A percentile compares a stretch with the other conserved stretches of the same genome.
Conservation (phyloP, 2,113 vertebrate genomes). For the Choloepus hoffmanni region DNA sequence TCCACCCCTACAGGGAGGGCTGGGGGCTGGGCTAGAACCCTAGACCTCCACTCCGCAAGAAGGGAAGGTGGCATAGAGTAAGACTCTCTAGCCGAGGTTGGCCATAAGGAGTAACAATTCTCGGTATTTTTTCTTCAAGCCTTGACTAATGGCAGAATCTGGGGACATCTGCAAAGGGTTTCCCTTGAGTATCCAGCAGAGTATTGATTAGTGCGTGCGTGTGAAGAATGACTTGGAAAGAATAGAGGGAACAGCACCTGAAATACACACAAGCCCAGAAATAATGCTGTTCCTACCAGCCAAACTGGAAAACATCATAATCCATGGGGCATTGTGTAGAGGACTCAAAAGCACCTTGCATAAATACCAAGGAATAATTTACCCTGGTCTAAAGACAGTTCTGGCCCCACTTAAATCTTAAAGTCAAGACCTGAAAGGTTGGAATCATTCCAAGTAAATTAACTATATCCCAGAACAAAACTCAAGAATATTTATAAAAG, state of each 20-base stretch:
- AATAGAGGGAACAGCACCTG: background rate
- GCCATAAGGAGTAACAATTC: background rate
- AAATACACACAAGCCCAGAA: background rate
- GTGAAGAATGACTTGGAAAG: background rate
- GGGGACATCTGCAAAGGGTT: background rate
- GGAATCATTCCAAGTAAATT: background rate
- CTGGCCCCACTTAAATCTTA: background rate
- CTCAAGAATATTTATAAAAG: background rate
- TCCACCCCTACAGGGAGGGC: background rate
- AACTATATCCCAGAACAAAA: conserved; percentile 2
- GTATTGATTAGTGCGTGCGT: background rate
- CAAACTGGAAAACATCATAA: background rate
- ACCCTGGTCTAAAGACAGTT: background rate
- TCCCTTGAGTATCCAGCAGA: too few species aligned
- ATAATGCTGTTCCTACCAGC: background rate
- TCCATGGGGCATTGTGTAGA: background rate
- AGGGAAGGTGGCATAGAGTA: background rate
- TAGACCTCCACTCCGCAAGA: background rate
- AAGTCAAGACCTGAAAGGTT: background rate
- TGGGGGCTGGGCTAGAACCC: background rate
- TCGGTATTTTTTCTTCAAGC: background rate
- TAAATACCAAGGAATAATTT: background rate
- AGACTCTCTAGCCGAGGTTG: background rate
- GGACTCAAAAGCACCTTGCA: background rate
- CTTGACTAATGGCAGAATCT: background rate